Base-by-base conservation (phyloP, 2,888 invertebrate species). In the Electrophaes corylata region DNA sequence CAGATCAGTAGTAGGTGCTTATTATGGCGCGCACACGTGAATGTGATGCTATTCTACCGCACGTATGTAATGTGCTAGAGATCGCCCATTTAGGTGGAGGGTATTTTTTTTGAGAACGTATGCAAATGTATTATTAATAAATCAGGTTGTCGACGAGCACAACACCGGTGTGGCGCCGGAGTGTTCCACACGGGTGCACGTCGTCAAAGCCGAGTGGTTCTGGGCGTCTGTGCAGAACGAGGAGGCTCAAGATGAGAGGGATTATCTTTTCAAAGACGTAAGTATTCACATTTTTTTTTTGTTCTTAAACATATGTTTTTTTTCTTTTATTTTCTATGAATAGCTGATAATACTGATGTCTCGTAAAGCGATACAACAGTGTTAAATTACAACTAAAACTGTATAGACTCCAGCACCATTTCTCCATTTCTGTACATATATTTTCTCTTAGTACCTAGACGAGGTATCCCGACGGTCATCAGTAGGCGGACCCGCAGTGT, bases 201-300 rank as follows among this genome's bases (percentile, higher is more conserved):
- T 97, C 64, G 95, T 98, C 52, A 97, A 96, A 86, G 96, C 96
- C 4, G 97, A 98, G 92, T 99, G 99, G 99, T 99, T 99, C 90
- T 99, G 99, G 99, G 97, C 97, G 35, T 98, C 98, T 45, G 97
- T 99, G 62, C 98, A 98, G 89, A 98, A 98, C 92, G 98, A 98
- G 76, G 96, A 96, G 67, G 96, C 97, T 74, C 97, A 98, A 62
- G 96, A 96, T 76, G 99, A 98, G 84, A 95, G 95, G 78, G 96
- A 98, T 70, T 98, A 98, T 88, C 93, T 95, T 14, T 97, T 97
- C 78, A 96, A 96, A 86, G 96, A 96, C 86, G 96, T 96, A 92
- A 95, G 94, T 93, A 65, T 41, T 46, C 14, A 55, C 26, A 33
- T 14, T 23, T 26, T 6, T n/a, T n/a, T 39, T 26, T 11, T 0